Percentiles rank a stretch among this genome's conserved stretches.
Conservation (phyloP, 2,797 vertebrate species). For the Danio jaintianensis region DNA sequence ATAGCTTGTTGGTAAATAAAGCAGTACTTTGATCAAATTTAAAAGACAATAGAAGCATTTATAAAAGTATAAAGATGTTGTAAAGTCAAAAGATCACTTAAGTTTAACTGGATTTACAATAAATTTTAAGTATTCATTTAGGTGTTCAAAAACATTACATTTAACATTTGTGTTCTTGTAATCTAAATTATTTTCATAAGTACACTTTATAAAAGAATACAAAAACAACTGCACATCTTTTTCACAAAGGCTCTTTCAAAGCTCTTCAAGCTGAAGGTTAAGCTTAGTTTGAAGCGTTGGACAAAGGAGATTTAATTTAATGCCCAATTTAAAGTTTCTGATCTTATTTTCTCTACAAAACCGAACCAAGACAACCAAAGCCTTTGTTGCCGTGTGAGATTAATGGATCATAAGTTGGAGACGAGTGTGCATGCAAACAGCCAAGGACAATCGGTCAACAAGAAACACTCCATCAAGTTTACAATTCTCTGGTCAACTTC, state of each 20-base stretch:
- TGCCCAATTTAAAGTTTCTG: background rate
- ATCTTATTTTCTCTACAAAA: constrained; percentile 10
- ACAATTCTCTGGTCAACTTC: background rate
- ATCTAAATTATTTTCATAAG: too few species aligned
- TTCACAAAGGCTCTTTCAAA: background rate
- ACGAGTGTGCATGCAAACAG: constrained; percentile 18
- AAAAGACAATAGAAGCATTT: too few species aligned
- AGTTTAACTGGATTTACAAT: too few species aligned
- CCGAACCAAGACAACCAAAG: constrained; percentile 8
- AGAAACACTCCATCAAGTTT: constrained; percentile 20
- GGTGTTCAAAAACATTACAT: too few species aligned
- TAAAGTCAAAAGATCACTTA: too few species aligned
- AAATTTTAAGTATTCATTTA: too few species aligned
- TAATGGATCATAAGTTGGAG: constrained; percentile 26
- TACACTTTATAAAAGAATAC: too few species aligned
- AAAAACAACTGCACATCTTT: too few species aligned
- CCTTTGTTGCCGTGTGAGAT: background rate
- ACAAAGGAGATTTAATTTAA: background rate
- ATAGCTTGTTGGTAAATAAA: too few species aligned
- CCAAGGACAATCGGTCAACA: constrained; percentile 28
- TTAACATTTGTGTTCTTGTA: too few species aligned
- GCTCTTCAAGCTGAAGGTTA: background rate
- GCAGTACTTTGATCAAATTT: too few species aligned
- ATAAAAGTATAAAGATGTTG: too few species aligned
- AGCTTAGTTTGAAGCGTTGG: background rate